Evolutionary conservation across 2,888 invertebrate species (phyloP).

Genomic region (Pomacea canaliculata): DNA sequence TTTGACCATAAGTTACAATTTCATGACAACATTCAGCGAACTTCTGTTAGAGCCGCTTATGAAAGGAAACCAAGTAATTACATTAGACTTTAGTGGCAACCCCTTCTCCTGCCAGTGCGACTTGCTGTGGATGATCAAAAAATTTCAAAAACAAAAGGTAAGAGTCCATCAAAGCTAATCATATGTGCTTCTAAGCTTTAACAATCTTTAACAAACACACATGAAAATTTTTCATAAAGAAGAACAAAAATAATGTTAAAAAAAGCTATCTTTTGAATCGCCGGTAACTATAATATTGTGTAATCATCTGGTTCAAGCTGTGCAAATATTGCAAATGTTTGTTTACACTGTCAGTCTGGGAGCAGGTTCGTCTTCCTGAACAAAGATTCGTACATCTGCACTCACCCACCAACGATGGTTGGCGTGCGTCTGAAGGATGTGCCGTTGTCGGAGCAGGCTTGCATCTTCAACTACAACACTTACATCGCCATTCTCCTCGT

Average conservation of each 20-base stretch:
- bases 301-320: too few relatives aligned
- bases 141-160: background rate
- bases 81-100: slow-evolving; percentile 6
- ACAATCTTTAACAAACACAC: too few relatives aligned
- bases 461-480: background rate
- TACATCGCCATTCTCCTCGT: slow-evolving; percentile 7
- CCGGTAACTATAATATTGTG: too few relatives aligned
- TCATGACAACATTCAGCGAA: slow-evolving; percentile 7
- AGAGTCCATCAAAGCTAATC: background rate
- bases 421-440: background rate
- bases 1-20: slow-evolving; percentile 1
- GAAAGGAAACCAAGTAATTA: background rate
- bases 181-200: background rate
- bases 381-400: slow-evolving; percentile 2
- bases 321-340: too few relatives aligned
- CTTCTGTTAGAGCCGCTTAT: background rate
- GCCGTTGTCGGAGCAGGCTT: background rate
- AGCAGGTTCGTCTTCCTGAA: too few relatives aligned
- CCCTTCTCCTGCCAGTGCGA: slow-evolving; percentile 21
- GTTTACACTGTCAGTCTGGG: too few relatives aligned
- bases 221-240: too few relatives aligned
- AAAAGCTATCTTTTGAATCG: too few relatives aligned
- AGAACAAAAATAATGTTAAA: too few relatives aligned
- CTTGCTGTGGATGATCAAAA: slow-evolving; percentile 7
- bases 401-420: background rate